These are phyloP conservation scores for Ormia ochracea DNA, from an alignment of 2,888 invertebrate species.

Conservation along the genomic window DNA sequence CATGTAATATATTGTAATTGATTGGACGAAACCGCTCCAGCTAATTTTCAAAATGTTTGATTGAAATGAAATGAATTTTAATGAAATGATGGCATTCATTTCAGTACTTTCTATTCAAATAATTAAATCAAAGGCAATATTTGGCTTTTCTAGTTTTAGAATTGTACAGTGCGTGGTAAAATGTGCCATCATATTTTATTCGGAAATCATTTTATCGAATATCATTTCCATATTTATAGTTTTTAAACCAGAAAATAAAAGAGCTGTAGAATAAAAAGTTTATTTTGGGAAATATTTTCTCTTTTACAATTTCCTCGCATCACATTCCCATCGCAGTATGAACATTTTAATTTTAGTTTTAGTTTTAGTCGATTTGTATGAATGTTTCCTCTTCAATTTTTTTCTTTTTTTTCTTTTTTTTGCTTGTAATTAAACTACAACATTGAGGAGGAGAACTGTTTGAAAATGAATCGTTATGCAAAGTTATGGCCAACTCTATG, in stretches of 20 bases:
- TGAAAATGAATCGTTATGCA: conserved; percentile 56
- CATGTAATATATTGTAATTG: too few species aligned
- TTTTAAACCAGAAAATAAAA: conserved; percentile 31
- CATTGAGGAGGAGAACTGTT: conserved; percentile 60
- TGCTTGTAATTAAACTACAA: conserved; percentile 56
- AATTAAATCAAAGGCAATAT: conserved; percentile 41
- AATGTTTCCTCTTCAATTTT: not conserved
- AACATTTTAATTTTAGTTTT: conserved; percentile 22
- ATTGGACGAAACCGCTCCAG: too few species aligned
- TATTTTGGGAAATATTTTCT: conserved; percentile 17
- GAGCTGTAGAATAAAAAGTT: conserved; percentile 23
- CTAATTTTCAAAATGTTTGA: too few species aligned
- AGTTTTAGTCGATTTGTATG: not conserved
- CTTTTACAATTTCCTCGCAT: conserved; percentile 1
- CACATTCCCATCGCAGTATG: conserved; percentile 26
- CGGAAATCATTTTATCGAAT: conserved; percentile 59
- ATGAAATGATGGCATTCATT: conserved; percentile 34
- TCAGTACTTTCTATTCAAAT: conserved; percentile 16
- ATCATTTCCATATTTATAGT: conserved; percentile 60
- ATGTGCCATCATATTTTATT: conserved; percentile 54
- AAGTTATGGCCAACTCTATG: conserved; percentile 46
- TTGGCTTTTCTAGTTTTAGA: not conserved
- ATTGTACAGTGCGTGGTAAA: conserved; percentile 48
- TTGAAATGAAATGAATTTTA: not conserved
- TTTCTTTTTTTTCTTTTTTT: not conserved